These are phyloP conservation scores for Struthidea cinerea DNA, from an alignment of 2,113 vertebrate species.

Conservation along the genomic window DNA sequence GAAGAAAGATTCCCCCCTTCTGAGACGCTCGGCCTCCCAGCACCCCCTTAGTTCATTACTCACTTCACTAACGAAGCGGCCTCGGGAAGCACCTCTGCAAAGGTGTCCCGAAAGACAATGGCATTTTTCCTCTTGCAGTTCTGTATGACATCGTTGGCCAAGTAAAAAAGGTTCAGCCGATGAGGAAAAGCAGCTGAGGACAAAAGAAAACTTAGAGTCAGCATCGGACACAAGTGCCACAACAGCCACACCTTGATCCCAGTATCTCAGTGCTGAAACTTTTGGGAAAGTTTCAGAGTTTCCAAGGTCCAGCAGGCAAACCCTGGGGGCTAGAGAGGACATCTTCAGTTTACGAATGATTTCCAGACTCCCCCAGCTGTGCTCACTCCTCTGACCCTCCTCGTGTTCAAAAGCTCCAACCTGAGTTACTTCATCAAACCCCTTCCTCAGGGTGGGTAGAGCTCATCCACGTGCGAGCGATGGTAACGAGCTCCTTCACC, in stretches of 20 bases:
- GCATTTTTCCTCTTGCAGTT: conserved; percentile 98
- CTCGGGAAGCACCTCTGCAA: conserved; percentile 90
- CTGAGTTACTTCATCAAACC: neutral
- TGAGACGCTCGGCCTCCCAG: neutral
- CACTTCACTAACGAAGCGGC: conserved; percentile 90
- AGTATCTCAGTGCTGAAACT: rapidly evolving
- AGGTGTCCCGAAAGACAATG: conserved; percentile 87
- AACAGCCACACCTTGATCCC: neutral
- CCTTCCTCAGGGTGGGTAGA: neutral
- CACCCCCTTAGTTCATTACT: neutral
- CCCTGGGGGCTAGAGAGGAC: neutral
- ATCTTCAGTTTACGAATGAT: too few species aligned
- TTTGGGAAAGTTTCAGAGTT: rapidly evolving
- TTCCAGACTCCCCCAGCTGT: neutral
- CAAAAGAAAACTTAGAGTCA: neutral
- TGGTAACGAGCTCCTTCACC: neutral
- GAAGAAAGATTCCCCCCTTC: neutral
- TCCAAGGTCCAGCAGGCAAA: neutral
- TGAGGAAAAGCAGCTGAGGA: conserved; percentile 86
- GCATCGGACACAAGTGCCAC: neutral
- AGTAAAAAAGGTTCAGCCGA: conserved; percentile 94
- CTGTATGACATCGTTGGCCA: conserved; percentile 98
- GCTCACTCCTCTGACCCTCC: neutral
- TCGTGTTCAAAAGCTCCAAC: neutral
- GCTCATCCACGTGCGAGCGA: neutral